Evolutionary conservation across 2,113 vertebrate species (phyloP).

Genomic region (Bubo bubo): DNA sequence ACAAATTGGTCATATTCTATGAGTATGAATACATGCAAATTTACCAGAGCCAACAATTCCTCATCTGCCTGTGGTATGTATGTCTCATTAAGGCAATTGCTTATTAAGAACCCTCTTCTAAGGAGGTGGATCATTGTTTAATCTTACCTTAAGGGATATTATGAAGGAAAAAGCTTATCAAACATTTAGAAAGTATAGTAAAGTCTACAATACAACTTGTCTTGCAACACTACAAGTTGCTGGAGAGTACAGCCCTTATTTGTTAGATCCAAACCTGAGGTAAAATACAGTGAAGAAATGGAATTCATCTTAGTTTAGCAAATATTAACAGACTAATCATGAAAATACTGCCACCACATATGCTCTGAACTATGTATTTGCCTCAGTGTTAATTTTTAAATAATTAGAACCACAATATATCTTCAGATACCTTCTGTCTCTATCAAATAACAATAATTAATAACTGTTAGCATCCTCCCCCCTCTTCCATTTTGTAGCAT

Average conservation of each 20-base stretch:
- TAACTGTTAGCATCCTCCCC: neutral
- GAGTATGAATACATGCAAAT: neutral
- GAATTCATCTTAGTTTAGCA: neutral
- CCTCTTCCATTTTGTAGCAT: neutral
- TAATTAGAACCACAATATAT: neutral
- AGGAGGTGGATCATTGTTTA: neutral
- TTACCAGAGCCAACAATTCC: neutral
- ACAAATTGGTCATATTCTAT: neutral
- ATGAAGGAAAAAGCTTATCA: neutral
- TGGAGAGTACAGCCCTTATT: neutral
- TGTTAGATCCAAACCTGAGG: neutral
- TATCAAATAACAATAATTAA: neutral
- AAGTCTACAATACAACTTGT: neutral
- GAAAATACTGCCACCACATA: neutral
- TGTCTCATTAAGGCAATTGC: neutral
- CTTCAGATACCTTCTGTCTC: neutral
- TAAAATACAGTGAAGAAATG: neutral
- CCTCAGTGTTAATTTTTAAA: neutral
- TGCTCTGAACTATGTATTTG: neutral
- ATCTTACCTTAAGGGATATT: neutral
- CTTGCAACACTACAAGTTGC: neutral
- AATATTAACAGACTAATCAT: neutral
- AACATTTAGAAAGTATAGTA: neutral
- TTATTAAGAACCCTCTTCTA: neutral
- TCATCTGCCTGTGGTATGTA: neutral